These are phyloP conservation scores for Monarcha castaneiventris DNA, from an alignment of 2,113 vertebrate species.

Conservation along the genomic window DNA sequence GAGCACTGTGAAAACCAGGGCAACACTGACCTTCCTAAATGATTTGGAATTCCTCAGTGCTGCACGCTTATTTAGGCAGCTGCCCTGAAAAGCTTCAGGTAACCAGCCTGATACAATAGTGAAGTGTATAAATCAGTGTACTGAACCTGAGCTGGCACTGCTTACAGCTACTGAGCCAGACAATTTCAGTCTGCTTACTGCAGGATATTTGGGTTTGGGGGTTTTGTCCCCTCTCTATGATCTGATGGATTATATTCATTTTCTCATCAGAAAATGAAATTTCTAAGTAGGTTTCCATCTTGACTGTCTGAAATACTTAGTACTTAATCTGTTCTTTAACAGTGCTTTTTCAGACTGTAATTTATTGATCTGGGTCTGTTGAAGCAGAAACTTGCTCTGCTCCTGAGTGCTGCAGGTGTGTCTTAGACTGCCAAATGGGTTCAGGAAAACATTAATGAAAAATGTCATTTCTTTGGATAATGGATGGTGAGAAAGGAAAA, in stretches of 20 bases:
- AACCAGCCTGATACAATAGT: background rate
- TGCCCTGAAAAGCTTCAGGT: background rate
- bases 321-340: background rate
- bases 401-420: background rate
- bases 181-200: background rate
- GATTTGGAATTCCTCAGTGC: background rate
- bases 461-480: background rate
- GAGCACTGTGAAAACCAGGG: too few relatives aligned
- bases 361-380: background rate
- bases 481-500: background rate
- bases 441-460: background rate
- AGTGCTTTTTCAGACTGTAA: background rate
- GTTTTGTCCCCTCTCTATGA: background rate
- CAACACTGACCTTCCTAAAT: background rate
- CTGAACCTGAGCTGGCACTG: background rate
- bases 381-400: constrained; percentile 7
- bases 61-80: background rate
- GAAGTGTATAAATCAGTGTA: background rate
- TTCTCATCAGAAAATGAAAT: background rate
- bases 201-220: background rate
- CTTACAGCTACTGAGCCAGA: background rate
- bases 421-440: background rate
- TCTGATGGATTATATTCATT: background rate
- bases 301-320: background rate
- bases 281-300: background rate